Percentiles rank a stretch among this genome's conserved stretches.
phyloP scores from a whole-genome alignment of 2,797 vertebrate genomes.

The Apodemus agrarius region DNA sequence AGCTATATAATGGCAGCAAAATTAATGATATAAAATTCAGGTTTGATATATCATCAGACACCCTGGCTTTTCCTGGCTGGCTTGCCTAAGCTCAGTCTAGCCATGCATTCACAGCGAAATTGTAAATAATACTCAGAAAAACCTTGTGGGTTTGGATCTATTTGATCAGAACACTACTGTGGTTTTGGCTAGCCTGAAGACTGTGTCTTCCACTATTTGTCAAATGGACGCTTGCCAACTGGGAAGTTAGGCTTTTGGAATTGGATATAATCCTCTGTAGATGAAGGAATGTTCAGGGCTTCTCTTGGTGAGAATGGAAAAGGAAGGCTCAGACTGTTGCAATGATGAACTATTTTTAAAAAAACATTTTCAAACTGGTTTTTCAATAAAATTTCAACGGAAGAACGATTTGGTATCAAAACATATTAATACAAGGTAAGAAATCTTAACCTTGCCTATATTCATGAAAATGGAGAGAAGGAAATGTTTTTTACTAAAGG shows the following conservation, averaged over 20 bases:
- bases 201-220: slow-evolving; percentile 49
- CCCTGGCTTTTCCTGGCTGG: slow-evolving; percentile 40
- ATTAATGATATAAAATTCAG: slow-evolving; percentile 62
- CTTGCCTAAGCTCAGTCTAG: slow-evolving; percentile 75
- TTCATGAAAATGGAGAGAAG: not conserved
- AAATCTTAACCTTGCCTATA: too few relatives aligned
- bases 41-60: slow-evolving; percentile 57
- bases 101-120: slow-evolving; percentile 61
- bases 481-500: not conserved
- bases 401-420: slow-evolving; percentile 8
- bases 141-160: slow-evolving; percentile 43
- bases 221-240: slow-evolving; percentile 59
- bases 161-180: slow-evolving; percentile 54
- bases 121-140: slow-evolving; percentile 68
- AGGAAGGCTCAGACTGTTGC: not conserved
- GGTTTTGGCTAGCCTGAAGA: slow-evolving; percentile 60
- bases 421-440: not conserved
- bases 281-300: slow-evolving; percentile 20
- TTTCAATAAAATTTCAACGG: not conserved
- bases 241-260: slow-evolving; percentile 35
- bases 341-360: not conserved
- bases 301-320: slow-evolving; percentile 41
- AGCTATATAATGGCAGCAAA: slow-evolving; percentile 53
- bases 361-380: not conserved
- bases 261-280: slow-evolving; percentile 47